Base-by-base conservation (phyloP, 2,113 vertebrate genomes). In the Lonchura striata region DNA sequence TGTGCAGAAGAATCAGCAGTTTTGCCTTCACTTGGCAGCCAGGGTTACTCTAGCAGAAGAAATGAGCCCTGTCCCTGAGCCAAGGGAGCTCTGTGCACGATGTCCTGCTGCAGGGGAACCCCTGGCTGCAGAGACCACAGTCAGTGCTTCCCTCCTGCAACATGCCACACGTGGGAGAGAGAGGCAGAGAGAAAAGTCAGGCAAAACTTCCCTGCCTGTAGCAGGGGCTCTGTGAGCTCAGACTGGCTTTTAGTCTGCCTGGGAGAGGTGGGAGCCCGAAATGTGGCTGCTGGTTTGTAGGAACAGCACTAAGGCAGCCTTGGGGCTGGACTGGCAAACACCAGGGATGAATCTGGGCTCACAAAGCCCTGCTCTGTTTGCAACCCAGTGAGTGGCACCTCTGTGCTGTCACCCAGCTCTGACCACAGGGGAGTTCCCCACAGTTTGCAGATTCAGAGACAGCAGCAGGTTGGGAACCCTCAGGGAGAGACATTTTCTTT, bases 21-120 rank as follows among this genome's bases (percentile, higher is more conserved):
- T 95, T 31, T 80, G 37, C 78, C 89, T 75, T 81, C 44, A 20
- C 68, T 91, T 93, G 74, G 85, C 88, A 88, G 84, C 31, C 76
- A 78, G 53, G 75, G 24, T 95, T 94, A 95, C 95, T 96, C 88
- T 91, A 91, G 25, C 59, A 86, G 88, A 92, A 97, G 83, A 72
- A 90, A 95, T 90, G 41, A 8, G 46, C 0, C 13, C 64, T 78
- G 74, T 88, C 82, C 20, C 0, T 3, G 86, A 92, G 87, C 89
- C 86, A 86, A 80, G n/a, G 33, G 37, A 96, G 86, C 80, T 70
- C 64, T 88, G 61, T 83, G 82, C 60, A 1, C 88, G 84, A 94
- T 74, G 68, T 61, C 94, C 79, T 52, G 87, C 84, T 94, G 86
- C 91, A 66, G 79, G 96, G 90, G 76, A 97, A 84, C 68, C 81